phyloP scores from a whole-genome alignment of 1,140 invertebrate genomes.

The Amphibalanus amphitrite region DNA sequence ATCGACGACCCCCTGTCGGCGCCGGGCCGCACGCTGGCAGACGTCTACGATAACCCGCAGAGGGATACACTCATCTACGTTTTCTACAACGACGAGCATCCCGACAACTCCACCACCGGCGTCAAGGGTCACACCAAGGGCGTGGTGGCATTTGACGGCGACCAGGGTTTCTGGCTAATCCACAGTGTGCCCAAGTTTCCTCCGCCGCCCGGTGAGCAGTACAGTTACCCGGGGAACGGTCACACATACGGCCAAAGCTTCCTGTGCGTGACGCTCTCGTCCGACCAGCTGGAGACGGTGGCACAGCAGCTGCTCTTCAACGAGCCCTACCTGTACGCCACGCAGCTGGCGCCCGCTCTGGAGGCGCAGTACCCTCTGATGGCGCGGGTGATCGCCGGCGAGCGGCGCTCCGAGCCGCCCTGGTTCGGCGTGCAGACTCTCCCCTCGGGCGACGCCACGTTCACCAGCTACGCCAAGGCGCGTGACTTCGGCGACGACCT shows the following conservation, averaged over 20 bases:
- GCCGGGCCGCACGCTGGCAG: conserved; percentile 53
- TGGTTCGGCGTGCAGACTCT: conserved; percentile 41
- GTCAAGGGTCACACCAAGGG: conserved; percentile 69
- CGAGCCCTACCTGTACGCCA: conserved; percentile 46
- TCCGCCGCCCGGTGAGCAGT: conserved; percentile 33
- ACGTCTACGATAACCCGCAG: conserved; percentile 35
- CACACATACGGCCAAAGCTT: conserved; percentile 64
- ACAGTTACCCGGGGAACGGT: conserved; percentile 54
- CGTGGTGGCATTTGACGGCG: conserved; percentile 49
- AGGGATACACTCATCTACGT: conserved; percentile 29
- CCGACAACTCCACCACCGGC: conserved; percentile 32
- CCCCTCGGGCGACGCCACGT: conserved; percentile 34
- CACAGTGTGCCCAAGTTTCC: conserved; percentile 81
- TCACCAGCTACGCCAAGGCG: conserved; percentile 62
- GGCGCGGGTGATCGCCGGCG: conserved; percentile 38
- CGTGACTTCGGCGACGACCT: conserved; percentile 56
- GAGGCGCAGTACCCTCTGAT: conserved; percentile 36
- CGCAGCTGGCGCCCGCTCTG: conserved; percentile 36
- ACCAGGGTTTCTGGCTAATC: conserved; percentile 66
- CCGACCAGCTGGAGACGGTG: conserved; percentile 44
- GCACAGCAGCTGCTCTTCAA: conserved; percentile 56
- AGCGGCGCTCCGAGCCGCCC: conserved; percentile 39
- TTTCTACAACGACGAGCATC: conserved; percentile 70
- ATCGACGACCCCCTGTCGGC: conserved; percentile 37
- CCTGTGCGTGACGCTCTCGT: conserved; percentile 56